Base-by-base conservation (phyloP, 2,113 vertebrate genomes). In the Ceratotherium simum region DNA sequence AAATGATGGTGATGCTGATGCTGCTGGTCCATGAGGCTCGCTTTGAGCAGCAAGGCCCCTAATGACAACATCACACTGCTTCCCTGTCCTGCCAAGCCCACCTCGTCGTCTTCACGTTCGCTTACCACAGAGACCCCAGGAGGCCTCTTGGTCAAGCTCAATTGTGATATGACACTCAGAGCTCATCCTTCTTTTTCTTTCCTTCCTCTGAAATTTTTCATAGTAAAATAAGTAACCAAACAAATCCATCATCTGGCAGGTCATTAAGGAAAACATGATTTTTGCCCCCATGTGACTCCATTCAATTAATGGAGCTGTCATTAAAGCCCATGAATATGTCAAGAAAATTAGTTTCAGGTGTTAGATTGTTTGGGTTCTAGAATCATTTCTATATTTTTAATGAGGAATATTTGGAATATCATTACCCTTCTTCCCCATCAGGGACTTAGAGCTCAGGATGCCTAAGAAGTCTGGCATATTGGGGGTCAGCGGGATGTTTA, bases 281-380 rank as follows among this genome's bases (percentile, higher is more conserved):
- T 97, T 98, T 98, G 51, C 5, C 95, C 86, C 96, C 42, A n/a
- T 94, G 81, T 97, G 97, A 96, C 91, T 96, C n/a, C 18, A 60
- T 97, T 98, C 95, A 96, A 97, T 96, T 98, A 98, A 98, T 98
- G 83, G 98, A 97, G 90, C 97, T 93, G 98, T 98, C 91, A 97
- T 98, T 97, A 98, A 98, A 92, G 18, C 36, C 89, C 82, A 97
- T 84, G 96, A 97, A 81, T 5, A 79, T 65, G 94, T 97, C 75
- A 96, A 97, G 97, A 94, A 98, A 98, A 98, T 97, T 86, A 94
- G 94, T 89, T 98, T 93, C 95, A 97, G 95, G 95, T 97, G 92
- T 96, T 92, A 91, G 46, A 97, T 97, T 97, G 85, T 97, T 96
- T 98, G 25, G 64, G 67, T 79, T 88, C 79, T 92, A 85, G 95